Conservation (phyloP, 2,888 invertebrate genomes). For the Platynereis dumerilii region DNA sequence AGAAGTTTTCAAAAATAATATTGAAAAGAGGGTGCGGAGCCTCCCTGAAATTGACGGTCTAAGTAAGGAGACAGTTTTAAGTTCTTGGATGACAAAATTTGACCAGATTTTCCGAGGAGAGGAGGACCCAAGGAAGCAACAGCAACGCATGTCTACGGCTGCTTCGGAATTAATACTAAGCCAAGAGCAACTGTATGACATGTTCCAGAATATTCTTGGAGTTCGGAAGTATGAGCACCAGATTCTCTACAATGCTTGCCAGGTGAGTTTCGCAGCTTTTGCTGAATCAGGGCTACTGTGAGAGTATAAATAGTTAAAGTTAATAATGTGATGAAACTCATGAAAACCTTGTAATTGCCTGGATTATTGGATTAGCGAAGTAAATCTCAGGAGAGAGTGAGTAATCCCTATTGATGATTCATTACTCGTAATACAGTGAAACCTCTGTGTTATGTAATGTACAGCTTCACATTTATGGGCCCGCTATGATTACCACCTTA, state of each 20-base stretch:
- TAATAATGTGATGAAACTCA: too few relatives aligned
- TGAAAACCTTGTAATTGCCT: too few relatives aligned
- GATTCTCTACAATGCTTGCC: slow-evolving; percentile 95
- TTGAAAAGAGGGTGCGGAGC: slow-evolving; percentile 95
- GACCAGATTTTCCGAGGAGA: slow-evolving; percentile 87
- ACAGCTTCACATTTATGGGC: too few relatives aligned
- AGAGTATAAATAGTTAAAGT: too few relatives aligned
- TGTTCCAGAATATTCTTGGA: slow-evolving; percentile 98
- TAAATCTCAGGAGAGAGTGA: too few relatives aligned
- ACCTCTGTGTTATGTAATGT: too few relatives aligned
- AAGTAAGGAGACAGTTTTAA: slow-evolving; percentile 97
- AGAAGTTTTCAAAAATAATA: slow-evolving; percentile 97
- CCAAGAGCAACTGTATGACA: slow-evolving; percentile 99
- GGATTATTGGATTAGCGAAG: too few relatives aligned
- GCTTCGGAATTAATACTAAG: slow-evolving; percentile 85
- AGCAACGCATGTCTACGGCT: slow-evolving; percentile 70
- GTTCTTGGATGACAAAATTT: slow-evolving; percentile 98
- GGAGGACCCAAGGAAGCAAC: slow-evolving; percentile 65
- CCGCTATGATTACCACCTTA: too few relatives aligned
- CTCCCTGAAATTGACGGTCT: slow-evolving; percentile 99
- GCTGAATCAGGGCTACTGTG: background rate
- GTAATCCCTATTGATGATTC: too few relatives aligned
- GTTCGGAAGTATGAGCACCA: slow-evolving; percentile 99
- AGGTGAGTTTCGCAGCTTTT: slow-evolving; percentile 74
- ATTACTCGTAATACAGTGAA: too few relatives aligned